These are phyloP conservation scores for Pheosia gnoma DNA, from an alignment of 2,888 invertebrate species.

Conservation along the genomic window DNA sequence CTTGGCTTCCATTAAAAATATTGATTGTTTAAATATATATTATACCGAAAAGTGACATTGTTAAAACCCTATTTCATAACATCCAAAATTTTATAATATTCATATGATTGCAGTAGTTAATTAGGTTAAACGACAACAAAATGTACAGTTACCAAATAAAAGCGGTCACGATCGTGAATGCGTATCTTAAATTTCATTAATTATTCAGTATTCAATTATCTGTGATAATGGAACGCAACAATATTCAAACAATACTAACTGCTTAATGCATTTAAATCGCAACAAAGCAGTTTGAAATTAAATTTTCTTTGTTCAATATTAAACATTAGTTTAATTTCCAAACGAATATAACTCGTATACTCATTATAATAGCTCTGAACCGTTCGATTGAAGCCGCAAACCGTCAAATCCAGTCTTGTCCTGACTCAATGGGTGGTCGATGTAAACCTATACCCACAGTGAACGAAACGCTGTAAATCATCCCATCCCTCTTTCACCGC, in stretches of 20 bases:
- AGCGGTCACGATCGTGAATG: background rate
- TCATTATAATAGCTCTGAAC: conserved; percentile 40
- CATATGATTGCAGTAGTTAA: background rate
- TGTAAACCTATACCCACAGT: conserved; percentile 30
- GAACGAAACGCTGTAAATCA: conserved; percentile 25
- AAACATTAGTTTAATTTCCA: background rate
- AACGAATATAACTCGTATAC: conserved; percentile 17
- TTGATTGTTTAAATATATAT: no score
- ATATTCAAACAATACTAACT: conserved; percentile 5
- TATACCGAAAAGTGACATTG: no score
- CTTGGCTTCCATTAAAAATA: no score
- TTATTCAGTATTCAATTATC: background rate
- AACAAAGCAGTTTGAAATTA: conserved; percentile 1
- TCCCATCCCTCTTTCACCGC: conserved; percentile 24
- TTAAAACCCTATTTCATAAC: no score
- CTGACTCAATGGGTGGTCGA: conserved; percentile 38
- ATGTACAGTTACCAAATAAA: background rate
- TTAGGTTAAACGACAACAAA: background rate
- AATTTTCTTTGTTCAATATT: background rate
- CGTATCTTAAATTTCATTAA: background rate
- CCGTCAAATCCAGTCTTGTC: conserved; percentile 48
- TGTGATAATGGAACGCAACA: background rate
- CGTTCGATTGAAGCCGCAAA: conserved; percentile 41
- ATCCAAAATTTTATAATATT: no score
- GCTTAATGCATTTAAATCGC: conserved; percentile 16